phyloP scores from a whole-genome alignment of 1,140 invertebrate species.

The Cydia pomonella region DNA sequence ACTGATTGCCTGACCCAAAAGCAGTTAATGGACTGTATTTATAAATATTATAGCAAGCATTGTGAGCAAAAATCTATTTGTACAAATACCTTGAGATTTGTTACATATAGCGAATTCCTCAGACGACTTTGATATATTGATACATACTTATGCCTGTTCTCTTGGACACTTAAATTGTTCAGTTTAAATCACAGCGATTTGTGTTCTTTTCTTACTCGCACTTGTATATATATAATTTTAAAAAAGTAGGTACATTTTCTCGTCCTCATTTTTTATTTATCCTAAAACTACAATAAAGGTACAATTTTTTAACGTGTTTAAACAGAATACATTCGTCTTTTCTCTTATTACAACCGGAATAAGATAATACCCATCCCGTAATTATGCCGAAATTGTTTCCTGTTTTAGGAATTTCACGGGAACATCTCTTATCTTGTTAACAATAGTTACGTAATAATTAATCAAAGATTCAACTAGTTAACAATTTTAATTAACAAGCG shows the following conservation, averaged over 20 bases:
- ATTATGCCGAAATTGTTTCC: not conserved
- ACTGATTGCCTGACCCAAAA: slow-evolving; percentile 21
- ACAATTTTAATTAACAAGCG: slow-evolving; percentile 28
- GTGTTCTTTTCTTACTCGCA: not conserved
- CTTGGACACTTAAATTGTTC: not conserved
- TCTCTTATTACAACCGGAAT: not conserved
- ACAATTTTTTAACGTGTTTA: not conserved
- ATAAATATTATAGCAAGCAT: not conserved
- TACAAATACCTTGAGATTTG: not conserved
- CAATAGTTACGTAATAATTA: slow-evolving; percentile 13
- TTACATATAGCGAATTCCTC: not conserved
- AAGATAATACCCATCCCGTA: not conserved
- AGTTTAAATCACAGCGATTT: not conserved
- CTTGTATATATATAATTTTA: no score
- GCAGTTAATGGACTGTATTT: slow-evolving; percentile 23
- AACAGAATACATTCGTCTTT: not conserved
- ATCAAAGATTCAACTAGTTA: slow-evolving; percentile 12
- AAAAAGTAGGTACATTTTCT: no score
- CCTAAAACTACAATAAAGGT: no score
- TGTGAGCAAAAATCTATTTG: not conserved
- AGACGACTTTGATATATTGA: not conserved
- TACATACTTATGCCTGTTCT: not conserved
- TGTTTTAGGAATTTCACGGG: not conserved
- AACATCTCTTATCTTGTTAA: not conserved
- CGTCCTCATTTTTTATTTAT: no score